Percentiles rank a stretch among this genome's conserved stretches.
Evolutionary conservation across 1,140 invertebrate genomes (phyloP).

Genomic region (Paraescarpia echinospica): DNA sequence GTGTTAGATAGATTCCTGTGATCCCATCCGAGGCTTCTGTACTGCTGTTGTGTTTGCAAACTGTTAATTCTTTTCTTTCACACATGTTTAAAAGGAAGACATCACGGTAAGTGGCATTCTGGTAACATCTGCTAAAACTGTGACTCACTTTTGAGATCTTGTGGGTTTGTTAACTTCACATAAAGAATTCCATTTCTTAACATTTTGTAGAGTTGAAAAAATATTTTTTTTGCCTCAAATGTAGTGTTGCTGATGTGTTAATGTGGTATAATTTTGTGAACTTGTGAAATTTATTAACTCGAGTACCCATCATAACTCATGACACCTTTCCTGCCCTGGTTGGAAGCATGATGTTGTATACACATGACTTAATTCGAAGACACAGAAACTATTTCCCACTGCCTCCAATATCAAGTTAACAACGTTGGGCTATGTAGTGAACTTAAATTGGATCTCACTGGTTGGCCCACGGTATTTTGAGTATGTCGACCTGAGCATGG

Average conservation of each 20-base stretch:
- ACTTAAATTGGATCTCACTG: not conserved
- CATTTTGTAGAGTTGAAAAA: not conserved
- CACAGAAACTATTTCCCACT: not conserved
- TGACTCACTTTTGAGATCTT: not conserved
- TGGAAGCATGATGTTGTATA: not conserved
- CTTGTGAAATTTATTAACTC: not conserved
- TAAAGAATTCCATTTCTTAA: not conserved
- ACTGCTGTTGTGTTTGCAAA: slow-evolving; percentile 1
- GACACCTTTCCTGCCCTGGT: not conserved
- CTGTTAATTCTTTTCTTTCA: not conserved
- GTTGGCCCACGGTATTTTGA: not conserved
- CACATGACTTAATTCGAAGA: not conserved
- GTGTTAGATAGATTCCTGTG: not conserved
- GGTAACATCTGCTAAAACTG: not conserved
- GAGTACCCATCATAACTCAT: not conserved
- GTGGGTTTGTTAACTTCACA: not conserved
- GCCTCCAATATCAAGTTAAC: not conserved
- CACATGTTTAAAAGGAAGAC: not conserved
- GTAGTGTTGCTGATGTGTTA: not conserved
- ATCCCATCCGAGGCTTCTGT: not conserved
- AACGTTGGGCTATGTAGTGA: not conserved
- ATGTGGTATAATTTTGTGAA: not conserved
- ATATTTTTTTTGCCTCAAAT: not conserved
- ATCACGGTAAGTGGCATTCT: not conserved
- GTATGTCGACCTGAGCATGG: not conserved